Evolutionary conservation across 2,113 vertebrate species (phyloP), one percentile per base, ranked within the genome.

Genomic region (Loxodonta africana): DNA sequence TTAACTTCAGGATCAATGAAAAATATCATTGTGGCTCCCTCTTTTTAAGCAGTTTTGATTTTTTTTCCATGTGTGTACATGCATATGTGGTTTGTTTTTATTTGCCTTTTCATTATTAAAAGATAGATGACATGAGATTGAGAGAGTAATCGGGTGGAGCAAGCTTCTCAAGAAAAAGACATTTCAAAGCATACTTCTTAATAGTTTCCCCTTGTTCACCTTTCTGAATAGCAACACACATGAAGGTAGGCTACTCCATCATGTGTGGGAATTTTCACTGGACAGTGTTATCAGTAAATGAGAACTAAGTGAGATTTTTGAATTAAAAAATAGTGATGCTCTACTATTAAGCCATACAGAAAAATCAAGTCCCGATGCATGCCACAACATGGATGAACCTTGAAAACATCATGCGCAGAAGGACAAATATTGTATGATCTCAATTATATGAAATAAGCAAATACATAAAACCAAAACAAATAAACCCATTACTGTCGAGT

Each of bases 61-160:
- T 65, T 15, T 37, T 82, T 51, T 15, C 6, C 25, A 90, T 60
- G 62, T 63, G 1, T 33, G 28, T 65, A 7, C 62, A 15, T 73
- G 21, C 7, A 77, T 88, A 63, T 37, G 3, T 81, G n/a, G 37
- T 83, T 86, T 92, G 14, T 8, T 82, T 95, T 62, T 83, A 77
- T 91, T 95, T 83, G n/a, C 12, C 53, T 90, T 71, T 93, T 88
- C 44, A 44, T 94, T 88, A 41, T 82, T 85, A 92, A 95, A 82
- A 82, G 41, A 85, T 57, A 41, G 46, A 86, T 21, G 21, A 14
- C 18, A 63, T 10, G 18, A 95, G 41, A 74, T 77, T 17, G 83
- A 1, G 41, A 88, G 37, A 95, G 62, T 85, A 97, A 94, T 9
- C 88, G 15, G 12, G 87, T 87, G 7, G 12, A 88, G 4, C 8